Evolutionary conservation across 2,888 invertebrate genomes (phyloP).

Genomic region (Mythimna lalbum): DNA sequence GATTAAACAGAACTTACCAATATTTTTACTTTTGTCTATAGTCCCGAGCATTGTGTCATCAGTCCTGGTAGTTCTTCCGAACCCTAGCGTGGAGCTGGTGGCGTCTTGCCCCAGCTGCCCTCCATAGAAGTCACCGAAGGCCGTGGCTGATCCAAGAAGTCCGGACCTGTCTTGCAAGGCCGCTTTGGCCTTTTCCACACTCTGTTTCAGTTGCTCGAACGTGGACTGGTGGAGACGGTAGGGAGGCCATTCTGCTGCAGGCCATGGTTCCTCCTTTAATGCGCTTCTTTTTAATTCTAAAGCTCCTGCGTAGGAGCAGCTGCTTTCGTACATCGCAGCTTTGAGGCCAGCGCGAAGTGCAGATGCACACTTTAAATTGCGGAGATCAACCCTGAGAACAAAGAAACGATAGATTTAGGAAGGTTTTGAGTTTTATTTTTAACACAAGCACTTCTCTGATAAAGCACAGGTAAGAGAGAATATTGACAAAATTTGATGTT

Average conservation of each 20-base stretch:
- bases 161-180: slow-evolving; percentile 94
- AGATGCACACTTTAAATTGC: slow-evolving; percentile 84
- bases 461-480: background rate
- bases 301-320: slow-evolving; percentile 97
- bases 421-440: background rate
- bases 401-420: background rate
- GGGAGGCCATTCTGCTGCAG: slow-evolving; percentile 93
- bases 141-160: slow-evolving; percentile 93
- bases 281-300: slow-evolving; percentile 94
- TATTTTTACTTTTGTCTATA: slow-evolving; percentile 84
- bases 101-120: slow-evolving; percentile 87
- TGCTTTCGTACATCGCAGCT: slow-evolving; percentile 97
- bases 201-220: slow-evolving; percentile 97
- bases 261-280: slow-evolving; percentile 90
- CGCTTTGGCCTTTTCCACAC: slow-evolving; percentile 97
- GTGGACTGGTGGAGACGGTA: slow-evolving; percentile 96
- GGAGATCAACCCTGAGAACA: slow-evolving; percentile 81
- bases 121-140: slow-evolving; percentile 93
- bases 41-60: slow-evolving; percentile 86
- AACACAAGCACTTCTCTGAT: background rate
- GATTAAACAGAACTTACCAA: slow-evolving; percentile 71
- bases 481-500: too few relatives aligned
- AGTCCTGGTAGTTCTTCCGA: slow-evolving; percentile 80
- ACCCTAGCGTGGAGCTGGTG: slow-evolving; percentile 79
- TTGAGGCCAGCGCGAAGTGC: slow-evolving; percentile 83